Percentiles rank a stretch among this genome's conserved stretches.
phyloP scores from a whole-genome alignment of 1,140 invertebrate genomes.

The Drosophila repleta region DNA sequence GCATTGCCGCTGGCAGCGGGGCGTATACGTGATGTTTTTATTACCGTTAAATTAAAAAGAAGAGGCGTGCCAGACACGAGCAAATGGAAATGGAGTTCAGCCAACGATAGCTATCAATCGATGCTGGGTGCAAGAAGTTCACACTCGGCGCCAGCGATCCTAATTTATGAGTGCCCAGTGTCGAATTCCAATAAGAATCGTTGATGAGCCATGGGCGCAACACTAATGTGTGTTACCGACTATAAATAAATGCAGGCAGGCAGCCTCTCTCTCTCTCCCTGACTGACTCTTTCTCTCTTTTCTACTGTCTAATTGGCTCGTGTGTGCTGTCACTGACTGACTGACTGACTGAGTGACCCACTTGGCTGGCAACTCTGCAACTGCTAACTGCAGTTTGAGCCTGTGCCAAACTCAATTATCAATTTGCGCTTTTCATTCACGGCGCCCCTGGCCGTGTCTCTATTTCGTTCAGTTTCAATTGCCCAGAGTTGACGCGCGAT shows the following conservation, averaged over 20 bases:
- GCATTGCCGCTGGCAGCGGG: slow-evolving; percentile 58
- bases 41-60: slow-evolving; percentile 72
- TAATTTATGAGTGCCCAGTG: slow-evolving; percentile 49
- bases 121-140: slow-evolving; percentile 20
- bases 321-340: slow-evolving; percentile 13
- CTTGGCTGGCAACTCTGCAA: slow-evolving; percentile 47
- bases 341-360: slow-evolving; percentile 74
- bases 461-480: slow-evolving; percentile 27
- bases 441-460: slow-evolving; percentile 12
- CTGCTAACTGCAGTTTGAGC: slow-evolving; percentile 63
- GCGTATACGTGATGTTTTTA: slow-evolving; percentile 80
- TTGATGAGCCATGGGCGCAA: slow-evolving; percentile 16
- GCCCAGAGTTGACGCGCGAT: slow-evolving; percentile 16
- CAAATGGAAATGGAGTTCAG: slow-evolving; percentile 10
- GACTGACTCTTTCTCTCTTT: neutral
- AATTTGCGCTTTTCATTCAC: slow-evolving; percentile 65
- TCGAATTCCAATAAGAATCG: slow-evolving; percentile 50
- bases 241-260: slow-evolving; percentile 20
- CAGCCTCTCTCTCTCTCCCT: slow-evolving; percentile 8
- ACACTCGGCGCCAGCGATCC: slow-evolving; percentile 24
- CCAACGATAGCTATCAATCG: slow-evolving; percentile 8
- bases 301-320: slow-evolving; percentile 3
- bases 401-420: slow-evolving; percentile 78
- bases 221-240: slow-evolving; percentile 44
- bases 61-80: slow-evolving; percentile 12